phyloP scores from a whole-genome alignment of 2,113 vertebrate genomes.

The Dendrocopos noguchii region DNA sequence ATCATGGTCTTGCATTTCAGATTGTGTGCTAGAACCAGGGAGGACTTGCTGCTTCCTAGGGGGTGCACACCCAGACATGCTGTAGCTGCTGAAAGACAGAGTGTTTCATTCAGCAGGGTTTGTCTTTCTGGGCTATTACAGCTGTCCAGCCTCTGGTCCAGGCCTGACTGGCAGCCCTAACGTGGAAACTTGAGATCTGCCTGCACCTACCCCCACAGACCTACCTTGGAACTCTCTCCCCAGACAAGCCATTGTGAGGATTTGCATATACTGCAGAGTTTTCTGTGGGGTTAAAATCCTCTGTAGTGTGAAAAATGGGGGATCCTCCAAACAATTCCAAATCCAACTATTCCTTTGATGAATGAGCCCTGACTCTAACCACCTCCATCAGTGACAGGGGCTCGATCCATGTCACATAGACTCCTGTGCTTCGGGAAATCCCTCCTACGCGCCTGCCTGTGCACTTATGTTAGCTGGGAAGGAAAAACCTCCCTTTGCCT shows the following conservation, averaged over 20 bases:
- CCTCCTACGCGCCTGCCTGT: neutral
- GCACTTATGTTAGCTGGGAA: neutral
- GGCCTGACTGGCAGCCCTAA: neutral
- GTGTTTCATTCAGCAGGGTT: neutral
- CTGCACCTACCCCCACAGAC: neutral
- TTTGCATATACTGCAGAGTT: neutral
- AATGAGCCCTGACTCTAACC: rapidly evolving
- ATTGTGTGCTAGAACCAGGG: neutral
- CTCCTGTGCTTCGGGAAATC: neutral
- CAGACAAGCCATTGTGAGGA: neutral
- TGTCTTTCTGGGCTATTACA: rapidly evolving
- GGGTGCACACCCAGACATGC: neutral
- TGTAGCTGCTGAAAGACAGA: neutral
- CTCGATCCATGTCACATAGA: neutral
- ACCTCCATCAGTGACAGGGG: neutral
- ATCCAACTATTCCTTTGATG: rapidly evolving
- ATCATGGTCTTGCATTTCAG: neutral
- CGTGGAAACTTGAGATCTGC: neutral
- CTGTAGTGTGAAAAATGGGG: neutral
- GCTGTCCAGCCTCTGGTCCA: neutral
- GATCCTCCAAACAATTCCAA: neutral
- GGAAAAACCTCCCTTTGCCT: neutral
- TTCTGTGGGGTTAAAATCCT: neutral
- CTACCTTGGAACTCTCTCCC: neutral
- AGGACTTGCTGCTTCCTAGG: neutral